A percentile compares a stretch with the other conserved stretches of the same genome.
Evolutionary conservation across 1,140 invertebrate species (phyloP).

Genomic region (Lucilia cuprina): DNA sequence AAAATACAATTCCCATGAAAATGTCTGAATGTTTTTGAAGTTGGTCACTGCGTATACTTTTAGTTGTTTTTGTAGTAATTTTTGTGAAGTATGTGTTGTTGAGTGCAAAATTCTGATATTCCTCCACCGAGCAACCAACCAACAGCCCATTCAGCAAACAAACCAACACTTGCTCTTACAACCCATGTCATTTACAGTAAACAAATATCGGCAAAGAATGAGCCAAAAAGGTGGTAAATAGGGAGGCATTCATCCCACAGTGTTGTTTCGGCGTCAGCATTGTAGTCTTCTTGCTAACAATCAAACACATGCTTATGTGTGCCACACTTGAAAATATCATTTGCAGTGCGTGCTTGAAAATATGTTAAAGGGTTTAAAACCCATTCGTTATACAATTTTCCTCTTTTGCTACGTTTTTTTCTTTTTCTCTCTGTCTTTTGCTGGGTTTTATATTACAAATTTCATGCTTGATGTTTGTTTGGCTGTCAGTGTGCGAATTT

Average conservation of each 20-base stretch:
- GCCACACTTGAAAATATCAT: constrained; percentile 32
- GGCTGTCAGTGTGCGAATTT: neutral
- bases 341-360: constrained; percentile 38
- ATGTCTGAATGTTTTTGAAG: neutral
- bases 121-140: no score
- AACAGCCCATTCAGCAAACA: no score
- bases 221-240: no score
- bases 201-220: neutral
- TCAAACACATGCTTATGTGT: neutral
- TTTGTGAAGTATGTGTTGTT: neutral
- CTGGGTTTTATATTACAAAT: constrained; percentile 13
- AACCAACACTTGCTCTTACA: no score
- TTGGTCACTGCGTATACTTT: neutral
- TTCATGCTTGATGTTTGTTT: neutral
- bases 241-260: no score
- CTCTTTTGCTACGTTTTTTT: constrained; percentile 10
- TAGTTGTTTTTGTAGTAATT: neutral
- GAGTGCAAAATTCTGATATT: no score
- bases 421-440: no score
- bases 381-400: neutral
- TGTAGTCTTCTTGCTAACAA: neutral
- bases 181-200: no score
- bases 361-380: constrained; percentile 36
- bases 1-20: neutral
- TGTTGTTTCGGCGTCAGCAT: no score